Evolutionary conservation across 1,140 invertebrate genomes (phyloP).

Genomic region (Procambarus virginalis): DNA sequence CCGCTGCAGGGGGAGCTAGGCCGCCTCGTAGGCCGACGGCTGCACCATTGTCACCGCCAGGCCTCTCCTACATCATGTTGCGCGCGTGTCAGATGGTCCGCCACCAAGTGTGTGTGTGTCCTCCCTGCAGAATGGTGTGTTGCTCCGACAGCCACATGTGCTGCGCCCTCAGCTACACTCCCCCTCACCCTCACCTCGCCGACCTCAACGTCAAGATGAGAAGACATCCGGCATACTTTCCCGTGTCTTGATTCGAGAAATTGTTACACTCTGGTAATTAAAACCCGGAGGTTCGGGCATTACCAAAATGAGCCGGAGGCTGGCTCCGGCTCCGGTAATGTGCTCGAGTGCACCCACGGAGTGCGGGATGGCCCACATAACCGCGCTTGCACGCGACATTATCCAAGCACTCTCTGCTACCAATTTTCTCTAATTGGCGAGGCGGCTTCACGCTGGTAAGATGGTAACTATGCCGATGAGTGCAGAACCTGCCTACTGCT

Average conservation of each 20-base stretch:
- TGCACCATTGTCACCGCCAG: not conserved
- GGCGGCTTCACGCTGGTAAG: not conserved
- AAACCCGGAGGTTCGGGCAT: constrained; percentile 21
- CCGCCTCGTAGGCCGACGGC: not conserved
- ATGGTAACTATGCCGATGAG: not conserved
- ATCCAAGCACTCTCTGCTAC: not conserved
- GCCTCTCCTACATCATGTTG: too few relatives aligned
- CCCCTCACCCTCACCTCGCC: too few relatives aligned
- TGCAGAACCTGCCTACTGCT: too few relatives aligned
- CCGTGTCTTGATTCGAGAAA: not conserved
- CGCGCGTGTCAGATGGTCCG: too few relatives aligned
- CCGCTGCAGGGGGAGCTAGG: not conserved
- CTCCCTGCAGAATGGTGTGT: too few relatives aligned
- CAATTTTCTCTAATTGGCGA: not conserved
- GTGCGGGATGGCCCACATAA: not conserved
- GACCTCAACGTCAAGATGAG: too few relatives aligned
- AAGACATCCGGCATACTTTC: not conserved
- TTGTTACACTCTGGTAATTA: constrained; percentile 3
- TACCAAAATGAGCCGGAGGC: constrained; percentile 13
- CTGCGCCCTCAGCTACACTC: too few relatives aligned
- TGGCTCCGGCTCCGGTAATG: not conserved
- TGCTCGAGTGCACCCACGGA: not conserved
- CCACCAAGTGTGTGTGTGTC: too few relatives aligned
- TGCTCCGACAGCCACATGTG: too few relatives aligned
- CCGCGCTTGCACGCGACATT: not conserved